Evolutionary conservation across 2,888 invertebrate species (phyloP), one percentile per base, ranked within the genome.

Genomic region (Campoplex capitator): DNA sequence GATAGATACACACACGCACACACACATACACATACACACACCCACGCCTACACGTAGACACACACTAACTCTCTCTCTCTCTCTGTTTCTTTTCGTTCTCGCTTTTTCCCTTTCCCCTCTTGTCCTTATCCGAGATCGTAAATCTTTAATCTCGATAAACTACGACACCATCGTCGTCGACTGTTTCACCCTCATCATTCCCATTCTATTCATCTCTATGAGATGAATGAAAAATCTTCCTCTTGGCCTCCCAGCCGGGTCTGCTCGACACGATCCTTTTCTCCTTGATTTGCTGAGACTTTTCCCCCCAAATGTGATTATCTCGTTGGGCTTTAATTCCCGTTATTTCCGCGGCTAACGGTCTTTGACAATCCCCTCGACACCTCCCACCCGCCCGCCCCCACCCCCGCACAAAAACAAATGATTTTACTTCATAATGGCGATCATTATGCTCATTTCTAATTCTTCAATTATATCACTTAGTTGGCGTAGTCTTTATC

Each of bases 261-360:
- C 74, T 9, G 54, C 75, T 67, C 35, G 23, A 38, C 23, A 38
- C 76, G 70, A 75, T 68, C 62, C 70, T 38, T 77, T 76, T 77
- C 56, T 42, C 32, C 62, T 62, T 23, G 35, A 48, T 16, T 18
- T 67, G 16, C 48, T 42, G 18, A 28, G 48, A 82, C 76, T 73
- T 23, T 62, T 51, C 65, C 83, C 45, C 18, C 45, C 23, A 45
- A 62, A 56, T 70, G 38, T 28, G 70, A 23, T 73, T 62, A 62
- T 80, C 62, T 28, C 73, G 11, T 28, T 58, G 23, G 23, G 8
- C 13, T 11, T 11, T 56, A 7, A 35, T 48, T 23, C n/a, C 2
- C 48, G 16, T 48, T 48, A 71, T 58, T 62, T 11, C 23, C 28
- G 32, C 28, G 32, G 38, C 38, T 58, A 35, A 58, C 62, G 38